Conservation (phyloP, 1,140 invertebrate genomes). For the Zeugodacus cucurbitae region DNA sequence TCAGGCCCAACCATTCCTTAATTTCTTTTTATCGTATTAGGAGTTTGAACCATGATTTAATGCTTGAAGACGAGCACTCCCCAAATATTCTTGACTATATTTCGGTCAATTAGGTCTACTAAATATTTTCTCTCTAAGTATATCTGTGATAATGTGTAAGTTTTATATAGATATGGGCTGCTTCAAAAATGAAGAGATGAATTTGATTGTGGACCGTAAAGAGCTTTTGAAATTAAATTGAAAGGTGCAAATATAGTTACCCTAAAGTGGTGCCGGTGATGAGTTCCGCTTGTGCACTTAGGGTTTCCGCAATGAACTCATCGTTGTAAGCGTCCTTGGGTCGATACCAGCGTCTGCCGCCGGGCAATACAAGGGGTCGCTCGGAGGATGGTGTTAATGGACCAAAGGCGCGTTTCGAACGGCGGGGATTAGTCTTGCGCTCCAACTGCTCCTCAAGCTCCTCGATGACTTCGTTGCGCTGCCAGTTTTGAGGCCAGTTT, state of each 20-base stretch:
- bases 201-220: too few relatives aligned
- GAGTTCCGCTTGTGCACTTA: conserved; percentile 80
- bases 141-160: too few relatives aligned
- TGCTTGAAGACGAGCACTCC: too few relatives aligned
- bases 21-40: too few relatives aligned
- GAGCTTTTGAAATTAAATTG: too few relatives aligned
- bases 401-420: conserved; percentile 69
- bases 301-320: conserved; percentile 79
- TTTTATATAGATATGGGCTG: too few relatives aligned
- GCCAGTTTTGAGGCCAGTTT: conserved; percentile 42
- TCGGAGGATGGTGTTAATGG: conserved; percentile 68
- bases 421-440: conserved; percentile 65
- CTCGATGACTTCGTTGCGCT: conserved; percentile 66
- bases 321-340: conserved; percentile 83
- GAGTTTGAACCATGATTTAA: too few relatives aligned
- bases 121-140: too few relatives aligned
- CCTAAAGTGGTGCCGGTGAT: conserved; percentile 80
- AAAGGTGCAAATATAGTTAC: conserved; percentile 65
- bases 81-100: too few relatives aligned
- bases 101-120: too few relatives aligned
- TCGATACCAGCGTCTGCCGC: conserved; percentile 78
- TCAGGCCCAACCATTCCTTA: too few relatives aligned
- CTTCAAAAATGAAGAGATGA: too few relatives aligned
- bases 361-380: conserved; percentile 73
- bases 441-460: conserved; percentile 66